Evolutionary conservation across 1,140 invertebrate genomes (phyloP).

Genomic region (Drosophila truncata): DNA sequence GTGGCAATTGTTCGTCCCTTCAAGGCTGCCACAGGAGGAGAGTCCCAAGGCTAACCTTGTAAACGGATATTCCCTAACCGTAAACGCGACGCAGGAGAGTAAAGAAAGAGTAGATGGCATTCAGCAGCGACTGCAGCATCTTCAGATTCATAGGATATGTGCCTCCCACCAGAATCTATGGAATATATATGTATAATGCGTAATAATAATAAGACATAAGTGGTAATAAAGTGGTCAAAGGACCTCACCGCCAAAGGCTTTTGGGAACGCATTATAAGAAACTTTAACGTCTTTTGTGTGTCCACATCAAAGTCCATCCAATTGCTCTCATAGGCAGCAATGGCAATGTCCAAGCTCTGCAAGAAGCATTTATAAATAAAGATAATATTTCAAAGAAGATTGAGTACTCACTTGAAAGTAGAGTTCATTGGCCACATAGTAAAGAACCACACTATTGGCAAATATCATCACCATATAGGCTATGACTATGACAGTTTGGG

Average conservation of each 20-base stretch:
- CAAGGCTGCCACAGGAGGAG: constrained; percentile 6
- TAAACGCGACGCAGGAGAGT: constrained; percentile 68
- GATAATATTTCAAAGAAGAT: background rate
- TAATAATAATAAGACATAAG: constrained; percentile 11
- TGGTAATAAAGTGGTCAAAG: background rate
- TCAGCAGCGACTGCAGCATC: constrained; percentile 69
- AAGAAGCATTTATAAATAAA: background rate
- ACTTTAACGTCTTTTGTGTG: constrained; percentile 70
- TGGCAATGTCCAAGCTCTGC: constrained; percentile 70
- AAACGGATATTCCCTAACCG: constrained; percentile 37
- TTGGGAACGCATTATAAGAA: constrained; percentile 74
- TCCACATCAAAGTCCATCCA: constrained; percentile 74
- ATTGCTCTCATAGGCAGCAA: constrained; percentile 75
- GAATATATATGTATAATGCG: constrained; percentile 8
- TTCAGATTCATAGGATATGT: constrained; percentile 75
- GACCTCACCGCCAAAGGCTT: constrained; percentile 72
- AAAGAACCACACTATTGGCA: constrained; percentile 69
- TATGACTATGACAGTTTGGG: constrained; percentile 63
- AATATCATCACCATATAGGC: constrained; percentile 78
- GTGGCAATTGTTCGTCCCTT: constrained; percentile 42
- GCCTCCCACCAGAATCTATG: constrained; percentile 69
- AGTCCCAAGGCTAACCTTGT: constrained; percentile 13
- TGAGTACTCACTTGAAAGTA: constrained; percentile 59
- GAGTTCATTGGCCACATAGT: constrained; percentile 75
- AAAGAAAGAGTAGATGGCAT: constrained; percentile 72